These are phyloP conservation scores for Coelopa frigida DNA, from an alignment of 1,140 invertebrate genomes.

Conservation along the genomic window DNA sequence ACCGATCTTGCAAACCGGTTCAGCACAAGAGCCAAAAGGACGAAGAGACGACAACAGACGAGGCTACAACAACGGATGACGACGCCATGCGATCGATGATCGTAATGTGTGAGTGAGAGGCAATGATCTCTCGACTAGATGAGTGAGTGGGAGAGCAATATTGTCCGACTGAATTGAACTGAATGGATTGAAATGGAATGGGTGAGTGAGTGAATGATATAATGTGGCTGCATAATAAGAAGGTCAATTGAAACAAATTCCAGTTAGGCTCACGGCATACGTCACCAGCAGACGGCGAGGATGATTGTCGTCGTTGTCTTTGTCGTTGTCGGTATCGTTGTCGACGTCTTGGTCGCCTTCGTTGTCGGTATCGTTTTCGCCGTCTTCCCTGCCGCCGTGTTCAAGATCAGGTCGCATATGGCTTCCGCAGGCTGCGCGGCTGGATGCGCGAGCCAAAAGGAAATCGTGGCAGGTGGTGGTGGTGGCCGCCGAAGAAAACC, in stretches of 20 bases:
- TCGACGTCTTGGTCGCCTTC: background rate
- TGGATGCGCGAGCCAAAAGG: constrained; percentile 7
- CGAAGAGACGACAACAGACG: too few relatives aligned
- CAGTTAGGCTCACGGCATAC: background rate
- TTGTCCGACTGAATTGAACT: background rate
- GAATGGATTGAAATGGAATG: too few relatives aligned
- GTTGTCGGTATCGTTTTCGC: background rate
- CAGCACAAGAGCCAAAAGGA: too few relatives aligned
- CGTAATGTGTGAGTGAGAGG: too few relatives aligned
- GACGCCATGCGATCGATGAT: too few relatives aligned
- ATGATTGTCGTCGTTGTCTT: background rate
- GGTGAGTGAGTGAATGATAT: too few relatives aligned
- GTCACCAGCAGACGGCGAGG: background rate
- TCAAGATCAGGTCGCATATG: too few relatives aligned
- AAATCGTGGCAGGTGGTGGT: background rate
- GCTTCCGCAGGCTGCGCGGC: too few relatives aligned
- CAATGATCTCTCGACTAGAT: too few relatives aligned
- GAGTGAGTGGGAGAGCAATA: background rate
- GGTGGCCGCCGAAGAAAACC: background rate
- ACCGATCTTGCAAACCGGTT: too few relatives aligned
- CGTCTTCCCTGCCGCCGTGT: background rate
- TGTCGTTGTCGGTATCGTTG: background rate
- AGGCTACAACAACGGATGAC: too few relatives aligned
- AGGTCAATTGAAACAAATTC: background rate
- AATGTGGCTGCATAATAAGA: too few relatives aligned